Evolutionary conservation across 2,888 invertebrate genomes (phyloP), one percentile per base, ranked within the genome.

Genomic region (Hesperia comma): DNA sequence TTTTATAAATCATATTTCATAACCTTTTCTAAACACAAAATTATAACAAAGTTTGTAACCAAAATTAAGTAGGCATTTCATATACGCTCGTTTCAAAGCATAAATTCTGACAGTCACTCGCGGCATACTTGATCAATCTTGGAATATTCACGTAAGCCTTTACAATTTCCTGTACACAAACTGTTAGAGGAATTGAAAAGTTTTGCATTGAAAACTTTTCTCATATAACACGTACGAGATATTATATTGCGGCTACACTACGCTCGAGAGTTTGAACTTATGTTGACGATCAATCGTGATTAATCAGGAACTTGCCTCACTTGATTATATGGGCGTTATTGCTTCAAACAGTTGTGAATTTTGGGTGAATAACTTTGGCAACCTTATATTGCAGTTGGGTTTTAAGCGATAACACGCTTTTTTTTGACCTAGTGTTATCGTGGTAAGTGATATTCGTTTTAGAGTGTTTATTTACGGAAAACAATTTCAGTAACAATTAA

Each of bases 191-290:
- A 54, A 66, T 53, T 66, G 51, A 64, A 63, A 63, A 58, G 51
- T 66, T 61, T 66, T 60, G 53, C 58, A 60, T 66, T 46, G 43
- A 51, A 66, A 66, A 66, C 66, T 66, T 66, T 66, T 66, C 58
- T 58, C 58, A 66, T 66, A 66, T 66, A 60, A 43, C 58, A 60
- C 66, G 54, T 60, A 54, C 43, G 32, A 41, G 66, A 53, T 66
- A 66, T 60, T 64, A 60, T 60, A 64, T 60, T 37, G 57, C 33
- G 26, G 53, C 49, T 63, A 56, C 57, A 55, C 37, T 33, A 19
- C 41, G 37, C 56, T 37, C 21, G 14, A 41, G 14, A 41, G 43
- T 58, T 60, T 32, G 58, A 66, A 60, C 51, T 57, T 66, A 33
- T 33, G 40, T 57, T 56, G 64, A 41, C 63, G 53, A 66, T 66